A percentile compares a stretch with the other conserved stretches of the same genome.
Conservation (phyloP, 2,888 invertebrate species). For the Eurytoma adleriae region DNA sequence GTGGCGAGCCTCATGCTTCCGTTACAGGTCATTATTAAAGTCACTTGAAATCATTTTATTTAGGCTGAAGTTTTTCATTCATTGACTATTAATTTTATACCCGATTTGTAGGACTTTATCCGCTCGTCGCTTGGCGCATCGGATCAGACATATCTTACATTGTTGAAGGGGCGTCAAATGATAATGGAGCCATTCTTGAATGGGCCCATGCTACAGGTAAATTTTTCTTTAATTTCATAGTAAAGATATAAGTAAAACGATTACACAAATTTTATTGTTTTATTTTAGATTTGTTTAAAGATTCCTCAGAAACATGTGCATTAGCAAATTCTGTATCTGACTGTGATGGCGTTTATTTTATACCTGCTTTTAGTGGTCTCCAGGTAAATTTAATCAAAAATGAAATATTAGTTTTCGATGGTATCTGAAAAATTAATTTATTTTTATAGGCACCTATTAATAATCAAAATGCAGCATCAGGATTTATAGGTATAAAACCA, state of each 20-base stretch:
- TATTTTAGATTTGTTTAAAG: constrained; percentile 45
- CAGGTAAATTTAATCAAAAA: constrained; percentile 78
- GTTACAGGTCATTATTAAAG: constrained; percentile 79
- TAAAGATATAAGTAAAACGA: background rate
- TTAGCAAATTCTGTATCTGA: constrained; percentile 84
- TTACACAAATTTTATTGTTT: background rate
- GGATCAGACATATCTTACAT: constrained; percentile 82
- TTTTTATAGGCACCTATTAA: constrained; percentile 88
- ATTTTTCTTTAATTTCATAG: constrained; percentile 7
- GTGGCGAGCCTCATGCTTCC: constrained; percentile 85
- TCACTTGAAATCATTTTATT: background rate
- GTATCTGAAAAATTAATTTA: background rate
- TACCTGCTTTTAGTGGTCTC: constrained; percentile 93
- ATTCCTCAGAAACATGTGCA: constrained; percentile 81
- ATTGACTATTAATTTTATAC: background rate
- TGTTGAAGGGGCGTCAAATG: constrained; percentile 91
- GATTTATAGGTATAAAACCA: constrained; percentile 87
- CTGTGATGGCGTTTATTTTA: constrained; percentile 88
- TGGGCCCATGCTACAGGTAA: constrained; percentile 88
- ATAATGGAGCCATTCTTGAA: constrained; percentile 90
- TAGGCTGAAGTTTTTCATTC: background rate
- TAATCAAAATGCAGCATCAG: constrained; percentile 89
- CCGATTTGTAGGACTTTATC: constrained; percentile 84
- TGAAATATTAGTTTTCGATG: constrained; percentile 51
- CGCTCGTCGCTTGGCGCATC: constrained; percentile 92